phyloP scores from a whole-genome alignment of 2,888 invertebrate genomes.

The Clanis bilineata region DNA sequence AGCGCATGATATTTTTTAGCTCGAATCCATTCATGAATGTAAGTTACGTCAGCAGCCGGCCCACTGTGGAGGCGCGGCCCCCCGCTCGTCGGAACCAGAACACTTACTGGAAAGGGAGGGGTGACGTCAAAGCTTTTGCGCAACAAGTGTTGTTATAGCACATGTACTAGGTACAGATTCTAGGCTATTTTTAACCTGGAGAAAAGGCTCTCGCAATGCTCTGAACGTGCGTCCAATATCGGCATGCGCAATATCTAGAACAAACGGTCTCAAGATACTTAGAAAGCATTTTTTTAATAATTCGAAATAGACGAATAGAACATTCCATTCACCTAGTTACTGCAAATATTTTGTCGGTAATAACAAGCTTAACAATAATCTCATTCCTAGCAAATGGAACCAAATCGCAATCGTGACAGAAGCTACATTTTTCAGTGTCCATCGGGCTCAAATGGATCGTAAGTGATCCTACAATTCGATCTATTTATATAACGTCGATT shows the following conservation, averaged over 20 bases:
- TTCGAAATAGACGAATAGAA: not conserved
- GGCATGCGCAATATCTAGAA: no score
- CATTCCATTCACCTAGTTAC: not conserved
- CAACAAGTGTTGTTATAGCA: constrained; percentile 72
- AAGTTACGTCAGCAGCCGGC: constrained; percentile 69
- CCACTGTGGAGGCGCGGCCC: constrained; percentile 61
- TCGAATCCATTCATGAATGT: constrained; percentile 75
- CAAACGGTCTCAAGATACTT: no score
- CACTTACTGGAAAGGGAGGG: constrained; percentile 49
- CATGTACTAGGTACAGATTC: constrained; percentile 54
- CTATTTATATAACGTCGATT: no score
- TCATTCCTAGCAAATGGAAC: no score
- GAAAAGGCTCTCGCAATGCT: constrained; percentile 27
- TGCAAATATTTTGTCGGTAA: no score
- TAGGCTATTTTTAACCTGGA: constrained; percentile 68
- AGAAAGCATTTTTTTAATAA: not conserved
- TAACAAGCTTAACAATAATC: no score
- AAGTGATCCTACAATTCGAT: no score
- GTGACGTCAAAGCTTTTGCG: constrained; percentile 73
- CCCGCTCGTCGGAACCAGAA: constrained; percentile 38
- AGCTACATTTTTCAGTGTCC: no score
- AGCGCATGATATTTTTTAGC: constrained; percentile 49
- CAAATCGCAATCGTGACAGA: no score
- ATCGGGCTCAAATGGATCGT: no score
- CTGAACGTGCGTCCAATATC: not conserved